Percentiles rank a stretch among this genome's conserved stretches.
These are phyloP conservation scores for Marasmarcha lunaedactyla DNA, from an alignment of 2,888 invertebrate genomes.

Conservation along the genomic window DNA sequence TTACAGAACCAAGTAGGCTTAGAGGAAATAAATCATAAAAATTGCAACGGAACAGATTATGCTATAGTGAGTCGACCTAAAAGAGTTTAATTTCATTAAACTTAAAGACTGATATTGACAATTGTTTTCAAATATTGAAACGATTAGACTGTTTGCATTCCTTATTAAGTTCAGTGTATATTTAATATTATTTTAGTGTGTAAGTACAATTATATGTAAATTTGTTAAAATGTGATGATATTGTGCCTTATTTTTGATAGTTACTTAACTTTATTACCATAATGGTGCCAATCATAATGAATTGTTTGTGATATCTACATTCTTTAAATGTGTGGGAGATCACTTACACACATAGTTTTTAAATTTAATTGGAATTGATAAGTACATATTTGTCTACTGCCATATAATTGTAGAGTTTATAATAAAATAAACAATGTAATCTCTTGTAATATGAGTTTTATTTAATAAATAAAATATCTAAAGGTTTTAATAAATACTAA, in stretches of 20 bases:
- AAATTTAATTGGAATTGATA: no score
- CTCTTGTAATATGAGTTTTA: constrained; percentile 13
- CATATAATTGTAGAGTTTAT: no score
- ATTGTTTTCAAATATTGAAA: constrained; percentile 20
- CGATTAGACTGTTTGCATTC: not conserved
- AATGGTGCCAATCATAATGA: constrained; percentile 14
- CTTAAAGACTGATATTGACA: constrained; percentile 42
- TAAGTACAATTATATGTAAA: no score
- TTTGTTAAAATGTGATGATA: constrained; percentile 31
- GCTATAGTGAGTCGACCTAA: constrained; percentile 88
- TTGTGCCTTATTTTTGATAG: constrained; percentile 46
- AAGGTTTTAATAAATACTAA: constrained; percentile 4
- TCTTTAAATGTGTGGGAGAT: not conserved
- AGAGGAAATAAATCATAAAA: constrained; percentile 74
- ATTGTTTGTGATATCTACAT: constrained; percentile 10
- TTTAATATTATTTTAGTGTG: not conserved
- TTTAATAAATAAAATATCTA: constrained; percentile 9
- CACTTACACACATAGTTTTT: no score
- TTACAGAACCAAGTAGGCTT: constrained; percentile 52
- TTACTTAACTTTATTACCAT: constrained; percentile 8
- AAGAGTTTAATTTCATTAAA: constrained; percentile 72
- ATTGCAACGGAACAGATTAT: constrained; percentile 83
- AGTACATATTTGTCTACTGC: no score
- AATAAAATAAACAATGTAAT: constrained; percentile 32
- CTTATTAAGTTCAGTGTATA: not conserved